Conservation (phyloP, 2,888 invertebrate genomes). For the Koerneria pararmatus region DNA sequence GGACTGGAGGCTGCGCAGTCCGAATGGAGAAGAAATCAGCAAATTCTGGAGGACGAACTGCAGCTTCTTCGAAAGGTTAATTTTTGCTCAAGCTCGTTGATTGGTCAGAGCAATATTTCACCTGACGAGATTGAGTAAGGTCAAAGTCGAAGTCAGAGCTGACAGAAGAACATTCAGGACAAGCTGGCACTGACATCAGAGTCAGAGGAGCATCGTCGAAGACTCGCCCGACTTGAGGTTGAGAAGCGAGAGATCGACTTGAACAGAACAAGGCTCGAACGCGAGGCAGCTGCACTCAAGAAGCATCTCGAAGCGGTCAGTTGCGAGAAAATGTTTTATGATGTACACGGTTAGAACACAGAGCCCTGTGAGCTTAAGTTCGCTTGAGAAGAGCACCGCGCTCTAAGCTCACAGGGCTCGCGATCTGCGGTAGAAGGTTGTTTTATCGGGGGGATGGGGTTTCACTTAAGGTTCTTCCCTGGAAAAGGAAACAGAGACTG, state of each 20-base stretch:
- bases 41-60: constrained; percentile 41
- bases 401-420: too few relatives aligned
- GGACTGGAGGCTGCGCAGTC: too few relatives aligned
- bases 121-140: not conserved
- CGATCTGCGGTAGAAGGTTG: too few relatives aligned
- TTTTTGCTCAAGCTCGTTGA: not conserved
- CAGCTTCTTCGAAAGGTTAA: constrained; percentile 35
- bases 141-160: not conserved
- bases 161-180: constrained; percentile 26
- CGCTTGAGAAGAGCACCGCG: too few relatives aligned
- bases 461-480: too few relatives aligned
- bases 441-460: too few relatives aligned
- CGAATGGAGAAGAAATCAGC: constrained; percentile 38
- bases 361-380: not conserved
- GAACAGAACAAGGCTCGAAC: constrained; percentile 34
- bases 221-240: constrained; percentile 29
- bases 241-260: constrained; percentile 31
- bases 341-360: not conserved
- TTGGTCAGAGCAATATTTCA: not conserved
- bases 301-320: constrained; percentile 39
- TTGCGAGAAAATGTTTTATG: not conserved
- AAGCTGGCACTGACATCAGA: constrained; percentile 39
- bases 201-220: constrained; percentile 35
- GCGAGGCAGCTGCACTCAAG: constrained; percentile 40
- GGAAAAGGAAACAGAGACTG: too few relatives aligned